Evolutionary conservation across 2,888 invertebrate genomes (phyloP).

Genomic region (Eupithecia inturbata): DNA sequence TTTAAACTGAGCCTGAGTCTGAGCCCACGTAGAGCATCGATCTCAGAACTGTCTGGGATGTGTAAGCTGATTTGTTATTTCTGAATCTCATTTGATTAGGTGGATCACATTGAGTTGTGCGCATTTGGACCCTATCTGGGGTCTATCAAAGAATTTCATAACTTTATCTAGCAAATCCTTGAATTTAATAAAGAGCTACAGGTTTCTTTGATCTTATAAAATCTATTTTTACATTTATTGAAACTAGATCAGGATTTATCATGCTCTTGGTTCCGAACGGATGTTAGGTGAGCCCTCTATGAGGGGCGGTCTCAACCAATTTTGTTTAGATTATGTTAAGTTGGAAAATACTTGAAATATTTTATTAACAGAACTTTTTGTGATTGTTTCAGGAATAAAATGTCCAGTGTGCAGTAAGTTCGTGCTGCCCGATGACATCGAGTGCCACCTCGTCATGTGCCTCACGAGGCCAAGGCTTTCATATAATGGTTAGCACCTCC

Average conservation of each 20-base stretch:
- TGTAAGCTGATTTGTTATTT: background rate
- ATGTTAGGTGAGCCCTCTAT: background rate
- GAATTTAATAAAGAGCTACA: background rate
- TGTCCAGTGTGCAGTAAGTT: slow-evolving; percentile 99
- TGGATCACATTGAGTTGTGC: slow-evolving; percentile 1
- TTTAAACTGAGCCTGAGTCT: background rate
- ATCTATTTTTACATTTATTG: background rate
- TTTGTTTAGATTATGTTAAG: background rate
- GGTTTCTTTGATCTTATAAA: background rate
- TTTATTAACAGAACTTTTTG: slow-evolving; percentile 39
- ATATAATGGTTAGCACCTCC: slow-evolving; percentile 92
- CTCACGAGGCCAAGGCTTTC: slow-evolving; percentile 99
- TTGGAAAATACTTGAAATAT: background rate
- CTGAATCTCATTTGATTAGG: background rate
- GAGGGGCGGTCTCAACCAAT: background rate
- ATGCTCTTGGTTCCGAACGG: background rate
- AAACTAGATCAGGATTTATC: background rate
- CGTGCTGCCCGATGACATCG: slow-evolving; percentile 99
- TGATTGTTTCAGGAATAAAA: slow-evolving; percentile 94
- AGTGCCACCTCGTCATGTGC: slow-evolving; percentile 99
- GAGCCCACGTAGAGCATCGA: background rate
- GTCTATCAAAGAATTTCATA: background rate
- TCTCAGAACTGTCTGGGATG: slow-evolving; percentile 1
- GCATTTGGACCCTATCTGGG: background rate
- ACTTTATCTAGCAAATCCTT: background rate